These are phyloP conservation scores for Drosophila macrospina DNA, from an alignment of 2,888 invertebrate genomes.

Conservation along the genomic window DNA sequence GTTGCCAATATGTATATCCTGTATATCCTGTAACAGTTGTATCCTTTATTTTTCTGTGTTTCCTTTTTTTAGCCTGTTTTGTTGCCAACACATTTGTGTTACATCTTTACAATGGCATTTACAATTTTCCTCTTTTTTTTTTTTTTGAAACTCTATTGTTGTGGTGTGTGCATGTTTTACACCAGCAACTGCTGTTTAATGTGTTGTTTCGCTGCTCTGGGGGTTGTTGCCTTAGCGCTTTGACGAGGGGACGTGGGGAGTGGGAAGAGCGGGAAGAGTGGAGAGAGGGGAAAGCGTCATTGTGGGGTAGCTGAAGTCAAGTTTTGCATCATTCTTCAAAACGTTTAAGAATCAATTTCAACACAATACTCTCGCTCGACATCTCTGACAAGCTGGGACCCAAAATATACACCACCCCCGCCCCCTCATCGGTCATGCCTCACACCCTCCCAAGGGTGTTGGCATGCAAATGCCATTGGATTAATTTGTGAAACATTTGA, in stretches of 20 bases:
- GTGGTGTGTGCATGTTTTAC: constrained; percentile 51
- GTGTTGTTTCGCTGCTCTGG: constrained; percentile 44
- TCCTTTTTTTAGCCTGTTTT: constrained; percentile 1
- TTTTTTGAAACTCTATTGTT: constrained; percentile 16
- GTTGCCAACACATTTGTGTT: constrained; percentile 28
- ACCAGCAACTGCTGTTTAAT: constrained; percentile 65
- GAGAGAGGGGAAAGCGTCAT: constrained; percentile 10
- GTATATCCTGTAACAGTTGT: constrained; percentile 39
- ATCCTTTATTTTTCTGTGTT: constrained; percentile 39
- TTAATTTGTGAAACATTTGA: constrained; percentile 45
- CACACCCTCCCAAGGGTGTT: neutral
- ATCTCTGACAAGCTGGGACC: constrained; percentile 47
- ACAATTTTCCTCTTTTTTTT: constrained; percentile 33
- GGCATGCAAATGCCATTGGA: constrained; percentile 58
- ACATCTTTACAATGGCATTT: constrained; percentile 64
- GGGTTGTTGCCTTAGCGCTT: constrained; percentile 16
- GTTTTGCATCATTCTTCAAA: constrained; percentile 73
- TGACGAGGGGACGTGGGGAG: neutral
- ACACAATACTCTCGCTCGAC: constrained; percentile 62
- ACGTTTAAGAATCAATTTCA: constrained; percentile 76
- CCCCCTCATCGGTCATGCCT: neutral
- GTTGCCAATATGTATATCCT: constrained; percentile 52
- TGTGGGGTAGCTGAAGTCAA: constrained; percentile 53
- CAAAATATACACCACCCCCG: neutral
- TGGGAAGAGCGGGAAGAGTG: neutral